Evolutionary conservation across 1,140 invertebrate genomes (phyloP).

Genomic region (Eurosta solidaginis): DNA sequence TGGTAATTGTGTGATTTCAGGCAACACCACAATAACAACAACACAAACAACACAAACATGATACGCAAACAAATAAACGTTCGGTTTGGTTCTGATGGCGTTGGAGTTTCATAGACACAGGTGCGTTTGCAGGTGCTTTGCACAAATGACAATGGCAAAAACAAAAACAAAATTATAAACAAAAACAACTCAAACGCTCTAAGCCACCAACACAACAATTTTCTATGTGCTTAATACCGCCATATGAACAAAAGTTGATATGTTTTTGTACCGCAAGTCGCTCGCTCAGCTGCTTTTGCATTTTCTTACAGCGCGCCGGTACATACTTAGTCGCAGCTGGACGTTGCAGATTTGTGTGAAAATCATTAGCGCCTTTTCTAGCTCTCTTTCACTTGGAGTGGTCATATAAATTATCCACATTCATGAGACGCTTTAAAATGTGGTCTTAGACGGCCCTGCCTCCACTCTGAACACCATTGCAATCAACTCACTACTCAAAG

Average conservation of each 20-base stretch:
- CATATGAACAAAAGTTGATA: too few species aligned
- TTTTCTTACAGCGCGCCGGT: neutral
- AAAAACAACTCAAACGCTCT: neutral
- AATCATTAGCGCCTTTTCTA: conserved; percentile 37
- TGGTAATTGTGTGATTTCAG: conserved; percentile 26
- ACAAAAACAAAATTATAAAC: neutral
- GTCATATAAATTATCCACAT: neutral
- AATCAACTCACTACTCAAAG: neutral
- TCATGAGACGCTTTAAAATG: neutral
- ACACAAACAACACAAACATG: conserved; percentile 5
- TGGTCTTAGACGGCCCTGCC: neutral
- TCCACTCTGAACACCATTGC: too few species aligned
- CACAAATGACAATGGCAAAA: conserved; percentile 33
- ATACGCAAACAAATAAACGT: conserved; percentile 2
- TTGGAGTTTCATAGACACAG: conserved; percentile 42
- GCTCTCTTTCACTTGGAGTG: neutral
- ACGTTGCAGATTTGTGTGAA: conserved; percentile 48
- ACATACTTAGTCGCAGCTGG: conserved; percentile 9
- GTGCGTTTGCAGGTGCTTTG: conserved; percentile 59
- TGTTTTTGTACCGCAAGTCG: neutral
- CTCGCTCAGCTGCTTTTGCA: neutral
- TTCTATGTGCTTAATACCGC: too few species aligned
- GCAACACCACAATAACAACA: conserved; percentile 14
- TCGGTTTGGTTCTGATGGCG: neutral
- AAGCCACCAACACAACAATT: neutral